Percentiles rank a stretch among this genome's conserved stretches.
These are phyloP conservation scores for Philotrypesis tridentata DNA, from an alignment of 1,140 invertebrate genomes.

Conservation along the genomic window DNA sequence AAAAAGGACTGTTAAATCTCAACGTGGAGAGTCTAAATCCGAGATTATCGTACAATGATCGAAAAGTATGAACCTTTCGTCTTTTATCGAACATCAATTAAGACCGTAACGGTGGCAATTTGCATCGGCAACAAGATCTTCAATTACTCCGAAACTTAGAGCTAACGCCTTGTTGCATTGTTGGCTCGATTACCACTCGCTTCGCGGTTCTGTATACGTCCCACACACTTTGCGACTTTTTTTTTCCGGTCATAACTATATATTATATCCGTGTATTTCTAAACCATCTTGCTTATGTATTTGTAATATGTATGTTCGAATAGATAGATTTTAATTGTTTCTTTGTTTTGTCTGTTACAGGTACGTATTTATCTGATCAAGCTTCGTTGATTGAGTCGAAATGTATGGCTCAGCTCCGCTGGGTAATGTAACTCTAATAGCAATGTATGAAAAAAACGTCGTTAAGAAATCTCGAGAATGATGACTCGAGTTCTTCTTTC, in stretches of 20 bases:
- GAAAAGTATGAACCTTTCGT: background rate
- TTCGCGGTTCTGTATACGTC: background rate
- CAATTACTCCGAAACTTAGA: background rate
- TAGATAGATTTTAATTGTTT: background rate
- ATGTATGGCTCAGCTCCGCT: no score
- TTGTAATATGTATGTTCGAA: no score
- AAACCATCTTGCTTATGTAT: background rate
- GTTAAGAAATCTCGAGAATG: background rate
- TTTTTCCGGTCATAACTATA: background rate
- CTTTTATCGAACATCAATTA: background rate
- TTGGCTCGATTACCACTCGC: background rate
- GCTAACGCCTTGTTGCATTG: constrained; percentile 9
- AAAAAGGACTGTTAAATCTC: background rate
- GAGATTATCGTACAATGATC: background rate
- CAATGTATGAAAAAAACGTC: background rate
- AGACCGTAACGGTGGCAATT: background rate
- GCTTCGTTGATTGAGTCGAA: background rate
- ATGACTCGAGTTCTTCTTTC: background rate
- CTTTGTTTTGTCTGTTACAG: background rate
- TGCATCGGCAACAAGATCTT: background rate
- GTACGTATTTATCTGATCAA: constrained; percentile 4
- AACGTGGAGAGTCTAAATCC: background rate
- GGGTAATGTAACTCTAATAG: background rate
- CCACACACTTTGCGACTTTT: background rate
- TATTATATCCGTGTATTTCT: background rate